Conservation (phyloP, 2,113 vertebrate genomes). For the Ia io region DNA sequence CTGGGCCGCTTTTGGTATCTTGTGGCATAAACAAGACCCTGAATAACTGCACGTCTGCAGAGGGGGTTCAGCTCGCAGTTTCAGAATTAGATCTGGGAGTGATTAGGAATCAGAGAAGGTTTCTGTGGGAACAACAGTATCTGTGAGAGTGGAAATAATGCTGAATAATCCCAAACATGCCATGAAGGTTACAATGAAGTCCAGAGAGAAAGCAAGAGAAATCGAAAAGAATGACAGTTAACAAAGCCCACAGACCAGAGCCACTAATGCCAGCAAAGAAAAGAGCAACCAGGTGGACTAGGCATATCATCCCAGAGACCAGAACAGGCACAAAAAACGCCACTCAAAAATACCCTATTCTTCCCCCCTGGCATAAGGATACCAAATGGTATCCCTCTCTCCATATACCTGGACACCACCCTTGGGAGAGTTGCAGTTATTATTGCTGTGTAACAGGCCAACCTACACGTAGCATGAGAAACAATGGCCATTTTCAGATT, state of each 20-base stretch:
- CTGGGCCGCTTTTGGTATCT: background rate
- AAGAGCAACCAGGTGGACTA: background rate
- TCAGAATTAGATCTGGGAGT: background rate
- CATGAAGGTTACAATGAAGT: background rate
- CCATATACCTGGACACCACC: background rate
- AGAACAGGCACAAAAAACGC: background rate
- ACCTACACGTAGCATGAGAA: background rate
- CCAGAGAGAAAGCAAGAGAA: background rate
- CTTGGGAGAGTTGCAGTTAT: background rate
- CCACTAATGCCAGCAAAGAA: background rate
- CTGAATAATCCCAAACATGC: background rate
- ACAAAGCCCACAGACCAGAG: background rate
- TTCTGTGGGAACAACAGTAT: background rate
- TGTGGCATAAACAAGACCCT: background rate
- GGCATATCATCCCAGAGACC: background rate
- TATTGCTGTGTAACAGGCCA: background rate
- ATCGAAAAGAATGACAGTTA: background rate
- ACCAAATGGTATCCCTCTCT: background rate
- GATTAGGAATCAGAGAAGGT: background rate
- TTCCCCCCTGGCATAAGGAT: background rate
- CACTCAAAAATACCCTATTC: background rate
- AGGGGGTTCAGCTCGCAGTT: background rate
- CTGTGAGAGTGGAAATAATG: background rate
- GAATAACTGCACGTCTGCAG: background rate
- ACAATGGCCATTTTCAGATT: background rate